A percentile compares a stretch with the other conserved stretches of the same genome.
Conservation (phyloP, 1,140 invertebrate species). For the Bombus pascuorum region DNA sequence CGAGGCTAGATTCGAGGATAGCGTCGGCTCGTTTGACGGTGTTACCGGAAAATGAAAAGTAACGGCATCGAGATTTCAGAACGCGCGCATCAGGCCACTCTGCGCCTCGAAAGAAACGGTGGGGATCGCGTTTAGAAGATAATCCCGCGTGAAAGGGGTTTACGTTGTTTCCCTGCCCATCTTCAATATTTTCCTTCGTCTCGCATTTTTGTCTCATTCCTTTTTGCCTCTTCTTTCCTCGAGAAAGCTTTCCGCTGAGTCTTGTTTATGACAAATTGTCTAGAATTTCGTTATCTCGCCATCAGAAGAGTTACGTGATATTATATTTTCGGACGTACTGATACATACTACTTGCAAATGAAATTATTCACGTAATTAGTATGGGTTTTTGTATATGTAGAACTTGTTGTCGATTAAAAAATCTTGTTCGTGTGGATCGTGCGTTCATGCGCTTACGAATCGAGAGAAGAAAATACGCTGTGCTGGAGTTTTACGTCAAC, state of each 20-base stretch:
- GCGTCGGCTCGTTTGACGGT: constrained; percentile 56
- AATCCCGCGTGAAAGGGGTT: background rate
- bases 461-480: too few species aligned
- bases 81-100: background rate
- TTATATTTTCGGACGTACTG: background rate
- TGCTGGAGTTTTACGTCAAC: too few species aligned
- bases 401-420: too few species aligned
- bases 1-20: constrained; percentile 61
- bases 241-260: background rate
- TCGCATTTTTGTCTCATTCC: background rate
- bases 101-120: background rate
- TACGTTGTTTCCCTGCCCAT: background rate
- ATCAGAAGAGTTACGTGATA: background rate
- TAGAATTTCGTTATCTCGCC: background rate
- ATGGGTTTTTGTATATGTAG: too few species aligned
- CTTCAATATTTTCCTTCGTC: background rate
- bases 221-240: background rate
- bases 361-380: too few species aligned
- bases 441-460: too few species aligned
- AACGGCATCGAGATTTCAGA: constrained; percentile 57
- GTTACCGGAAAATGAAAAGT: constrained; percentile 64
- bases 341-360: too few species aligned
- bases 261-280: background rate
- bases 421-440: too few species aligned
- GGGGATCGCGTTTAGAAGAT: constrained; percentile 25